A percentile compares a stretch with the other conserved stretches of the same genome.
These are phyloP conservation scores for Eupelmus urozonus DNA, from an alignment of 2,888 invertebrate species.

Conservation along the genomic window DNA sequence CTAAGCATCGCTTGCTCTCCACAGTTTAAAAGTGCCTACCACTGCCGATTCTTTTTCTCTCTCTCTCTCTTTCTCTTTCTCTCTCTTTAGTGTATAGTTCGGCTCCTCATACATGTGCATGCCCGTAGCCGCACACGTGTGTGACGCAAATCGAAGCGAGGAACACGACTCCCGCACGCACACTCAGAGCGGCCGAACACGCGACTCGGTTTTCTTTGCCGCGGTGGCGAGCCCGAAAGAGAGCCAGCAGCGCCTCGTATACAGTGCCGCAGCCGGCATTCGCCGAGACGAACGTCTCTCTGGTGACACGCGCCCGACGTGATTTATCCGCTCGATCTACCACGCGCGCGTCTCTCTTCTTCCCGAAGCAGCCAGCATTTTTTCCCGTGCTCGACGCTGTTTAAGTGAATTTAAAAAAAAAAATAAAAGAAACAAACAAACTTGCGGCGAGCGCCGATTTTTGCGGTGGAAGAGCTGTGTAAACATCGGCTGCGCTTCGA, in stretches of 20 bases:
- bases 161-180: constrained; percentile 9
- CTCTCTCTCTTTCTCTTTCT: not conserved
- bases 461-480: too few species aligned
- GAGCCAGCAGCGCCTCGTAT: constrained; percentile 11
- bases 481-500: not conserved
- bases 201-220: constrained; percentile 28
- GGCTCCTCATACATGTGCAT: not conserved
- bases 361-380: not conserved
- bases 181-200: not conserved
- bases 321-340: constrained; percentile 38
- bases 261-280: constrained; percentile 41
- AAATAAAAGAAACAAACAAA: too few species aligned
- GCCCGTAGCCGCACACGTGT: not conserved
- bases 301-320: constrained; percentile 36
- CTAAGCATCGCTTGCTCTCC: too few species aligned
- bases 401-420: not conserved
- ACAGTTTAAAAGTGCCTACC: not conserved
- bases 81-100: not conserved
- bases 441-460: too few species aligned
- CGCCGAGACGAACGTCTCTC: constrained; percentile 37
- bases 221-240: constrained; percentile 18
- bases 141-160: constrained; percentile 29
- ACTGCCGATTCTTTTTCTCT: not conserved
- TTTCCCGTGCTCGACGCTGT: not conserved
- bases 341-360: constrained; percentile 6